phyloP scores from a whole-genome alignment of 1,140 invertebrate species.

The Musca vetustissima region DNA sequence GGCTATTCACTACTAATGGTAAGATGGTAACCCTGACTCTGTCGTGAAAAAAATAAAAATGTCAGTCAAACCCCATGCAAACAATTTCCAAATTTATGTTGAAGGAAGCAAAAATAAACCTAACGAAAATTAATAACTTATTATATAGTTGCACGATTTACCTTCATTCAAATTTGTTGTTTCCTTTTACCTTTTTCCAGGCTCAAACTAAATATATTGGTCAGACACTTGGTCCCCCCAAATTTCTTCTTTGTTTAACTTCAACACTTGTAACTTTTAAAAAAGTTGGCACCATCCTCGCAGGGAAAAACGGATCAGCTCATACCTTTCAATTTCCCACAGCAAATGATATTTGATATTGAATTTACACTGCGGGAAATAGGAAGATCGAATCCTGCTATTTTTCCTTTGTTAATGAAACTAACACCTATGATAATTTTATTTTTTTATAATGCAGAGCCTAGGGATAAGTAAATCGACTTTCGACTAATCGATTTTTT shows the following conservation, averaged over 20 bases:
- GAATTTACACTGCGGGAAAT: background rate
- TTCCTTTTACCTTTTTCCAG: background rate
- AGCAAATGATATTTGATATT: no score
- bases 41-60: no score
- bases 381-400: background rate
- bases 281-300: slow-evolving; percentile 13
- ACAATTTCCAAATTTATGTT: no score
- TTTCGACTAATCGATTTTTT: no score
- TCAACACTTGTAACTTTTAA: slow-evolving; percentile 11
- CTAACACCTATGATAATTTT: no score
- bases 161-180: background rate
- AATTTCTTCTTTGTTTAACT: slow-evolving; percentile 17
- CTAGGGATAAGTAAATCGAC: no score
- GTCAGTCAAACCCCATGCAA: no score
- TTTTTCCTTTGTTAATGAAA: no score
- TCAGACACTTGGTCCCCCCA: background rate
- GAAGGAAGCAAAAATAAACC: no score
- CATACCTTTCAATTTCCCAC: background rate
- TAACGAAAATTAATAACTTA: background rate
- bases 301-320: background rate
- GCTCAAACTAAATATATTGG: background rate
- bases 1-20: no score
- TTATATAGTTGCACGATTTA: background rate
- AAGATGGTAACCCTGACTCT: no score
- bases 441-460: no score